Percentiles rank a stretch among this genome's conserved stretches.
These are phyloP conservation scores for Tenthredo notha DNA, from an alignment of 2,888 invertebrate genomes.

Conservation along the genomic window DNA sequence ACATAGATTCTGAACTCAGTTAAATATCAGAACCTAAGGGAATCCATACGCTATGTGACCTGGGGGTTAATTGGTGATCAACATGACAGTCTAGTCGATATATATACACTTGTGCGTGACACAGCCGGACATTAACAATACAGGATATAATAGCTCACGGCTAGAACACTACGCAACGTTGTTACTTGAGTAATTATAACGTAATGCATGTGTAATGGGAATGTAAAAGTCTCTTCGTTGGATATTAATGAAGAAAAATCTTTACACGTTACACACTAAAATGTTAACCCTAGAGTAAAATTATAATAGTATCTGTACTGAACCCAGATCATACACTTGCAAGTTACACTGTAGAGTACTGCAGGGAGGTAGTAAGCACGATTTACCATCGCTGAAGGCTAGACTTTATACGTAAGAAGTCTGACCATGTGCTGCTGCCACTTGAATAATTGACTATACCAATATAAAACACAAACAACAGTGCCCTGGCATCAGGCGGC, in stretches of 20 bases:
- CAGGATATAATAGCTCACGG: neutral
- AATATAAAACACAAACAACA: conserved; percentile 55
- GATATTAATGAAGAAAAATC: neutral
- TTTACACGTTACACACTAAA: neutral
- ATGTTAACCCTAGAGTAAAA: neutral
- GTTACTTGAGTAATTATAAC: conserved; percentile 27
- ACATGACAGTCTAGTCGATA: conserved; percentile 26
- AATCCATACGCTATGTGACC: neutral
- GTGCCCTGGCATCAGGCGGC: conserved; percentile 43
- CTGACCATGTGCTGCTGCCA: conserved; percentile 53
- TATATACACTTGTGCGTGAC: conserved; percentile 34
- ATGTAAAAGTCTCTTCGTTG: neutral
- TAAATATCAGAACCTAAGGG: neutral
- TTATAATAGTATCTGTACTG: neutral
- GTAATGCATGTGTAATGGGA: neutral
- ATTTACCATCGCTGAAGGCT: conserved; percentile 51
- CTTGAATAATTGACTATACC: conserved; percentile 55
- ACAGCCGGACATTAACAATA: neutral
- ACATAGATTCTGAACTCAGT: neutral
- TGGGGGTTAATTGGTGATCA: conserved; percentile 32
- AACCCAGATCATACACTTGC: neutral
- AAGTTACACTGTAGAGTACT: neutral
- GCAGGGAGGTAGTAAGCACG: conserved; percentile 22
- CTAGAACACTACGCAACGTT: conserved; percentile 1
- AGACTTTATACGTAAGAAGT: conserved; percentile 50